Evolutionary conservation across 2,113 vertebrate genomes (phyloP), one percentile per base, ranked within the genome.

Genomic region (Burhinus oedicnemus): DNA sequence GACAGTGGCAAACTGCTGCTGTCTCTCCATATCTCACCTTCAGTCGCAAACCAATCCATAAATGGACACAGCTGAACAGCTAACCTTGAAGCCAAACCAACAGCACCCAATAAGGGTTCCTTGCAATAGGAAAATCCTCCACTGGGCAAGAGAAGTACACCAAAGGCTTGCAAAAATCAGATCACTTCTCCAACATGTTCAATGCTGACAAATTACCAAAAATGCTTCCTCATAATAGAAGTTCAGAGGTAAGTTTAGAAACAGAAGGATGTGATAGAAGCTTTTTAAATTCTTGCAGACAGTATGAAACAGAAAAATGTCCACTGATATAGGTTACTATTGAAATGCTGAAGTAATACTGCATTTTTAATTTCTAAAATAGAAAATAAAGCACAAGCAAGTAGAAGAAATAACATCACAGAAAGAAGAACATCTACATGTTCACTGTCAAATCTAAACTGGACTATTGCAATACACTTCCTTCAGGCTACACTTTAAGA

Each of bases 401-500:
- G 11, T 1, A 69, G 42, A 84, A 75, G 29, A 70, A 82, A 19
- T 32, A 32, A 25, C 34, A 65, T 71, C 61, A 55, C 29, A 55
- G 36, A 20, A 71, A 32, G 65, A 79, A 69, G 51, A 75, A 25
- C 2, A 15, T 5, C 49, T 9, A 16, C 58, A 66, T 4, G 4
- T 49, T 84, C 52, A 15, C 44, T 72, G 38, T 34, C 74, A 5
- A 71, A 52, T 38, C 34, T 40, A 36, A 72, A 38, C 42, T 44
- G 16, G 20, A 79, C 49, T 91, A 89, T 25, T 66, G 77, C 91
- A 87, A 85, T 80, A 61, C 17, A 5, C 20, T 70, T 86, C 68
- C 93, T 95, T 27, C 82, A 94, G 96, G 96, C 93, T 83, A 94
- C 54, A 45, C 81, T 90, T 93, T 32, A 58, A 47, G 58, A 75